Evolutionary conservation across 2,888 invertebrate species (phyloP), one percentile per base, ranked within the genome.

Genomic region (Trichopria drosophilae): DNA sequence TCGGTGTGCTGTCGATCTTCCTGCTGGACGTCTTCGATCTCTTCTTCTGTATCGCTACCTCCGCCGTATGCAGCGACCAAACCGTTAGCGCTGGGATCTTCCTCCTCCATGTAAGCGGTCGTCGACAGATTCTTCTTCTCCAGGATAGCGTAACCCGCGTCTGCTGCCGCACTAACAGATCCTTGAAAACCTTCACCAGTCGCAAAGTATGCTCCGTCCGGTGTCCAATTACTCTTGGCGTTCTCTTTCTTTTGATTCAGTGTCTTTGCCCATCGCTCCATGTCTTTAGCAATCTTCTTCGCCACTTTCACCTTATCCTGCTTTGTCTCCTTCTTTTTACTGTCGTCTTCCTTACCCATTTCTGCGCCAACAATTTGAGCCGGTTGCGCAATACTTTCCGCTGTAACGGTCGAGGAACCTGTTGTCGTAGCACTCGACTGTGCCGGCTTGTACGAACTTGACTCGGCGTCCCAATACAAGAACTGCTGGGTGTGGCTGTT

Each of bases 251-350:
- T 94, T 73, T 97, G 96, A 73, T 98, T 98, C 58, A 97, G 78
- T 9, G 93, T 93, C 66, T 97, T 93, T 0, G 98, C 99, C 99
- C 99, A 99, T 51, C 88, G 83, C 69, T 88, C 88, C 91, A 91
- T 91, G 64, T 91, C 90, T 76, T 97, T 97, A 0, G 96, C 96
- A 62, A 97, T 96, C 76, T 95, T 94, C 73, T 97, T 96, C 4
- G 97, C 97, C 9, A 94, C 93, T 78, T 96, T 96, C 0, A 94
- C 95, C 78, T 96, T 95, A 65, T 95, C 95, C 53, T 90, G 90
- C 64, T 91, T 91, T 35, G 82, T 85, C 62, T 83, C 85, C 65
- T 84, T 84, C 55, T 80, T 81, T 72, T 88, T 90, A 74, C 85
- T 85, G 55, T 83, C 84, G 53, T 84, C 82, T 65, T 80, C 79